Base-by-base conservation (phyloP, 2,888 invertebrate genomes). In the Rhynchonema sp. region DNA sequence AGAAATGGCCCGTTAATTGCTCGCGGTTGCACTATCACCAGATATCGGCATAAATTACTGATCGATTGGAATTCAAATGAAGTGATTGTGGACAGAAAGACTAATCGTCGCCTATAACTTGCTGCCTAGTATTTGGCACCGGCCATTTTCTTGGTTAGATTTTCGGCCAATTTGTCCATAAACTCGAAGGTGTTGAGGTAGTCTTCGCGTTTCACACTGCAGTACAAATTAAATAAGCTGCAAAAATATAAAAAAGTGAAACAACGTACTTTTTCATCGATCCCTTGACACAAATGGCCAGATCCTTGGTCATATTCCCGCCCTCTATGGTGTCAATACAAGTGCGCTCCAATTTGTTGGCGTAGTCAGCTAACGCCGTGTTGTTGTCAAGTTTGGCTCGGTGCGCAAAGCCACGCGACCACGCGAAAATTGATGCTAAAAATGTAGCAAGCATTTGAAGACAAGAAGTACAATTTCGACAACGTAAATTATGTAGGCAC, bases 101-200 rank as follows among this genome's bases (percentile, higher is more conserved):
- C n/a, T n/a, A n/a, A n/a, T n/a, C n/a, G n/a, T n/a, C n/a, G n/a
- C n/a, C n/a, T n/a, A n/a, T n/a, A n/a, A n/a, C n/a, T n/a, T n/a
- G n/a, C n/a, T n/a, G n/a, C n/a, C n/a, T n/a, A n/a, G n/a, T n/a
- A n/a, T n/a, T n/a, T n/a, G n/a, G n/a, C n/a, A n/a, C n/a, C n/a
- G n/a, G 38, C 38, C 62, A 70, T 70, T 65, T 66, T 69, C 60
- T 63, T 66, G 13, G 17, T 38, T 66, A 98, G 78, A 74, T 92
- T 92, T 65, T 87, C 87, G 38, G 89, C 90, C 64, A 98, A 75
- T 72, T 92, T 94, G 73, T 92, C 82, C 79, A 98, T 82, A 74
- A 98, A 98, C 70, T 88, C 91, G 74, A 96, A 94, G 0, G 96
- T 98, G 78, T 91, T 91, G 74, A 87, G 79, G 74, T 96, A 98